phyloP scores from a whole-genome alignment of 1,140 invertebrate genomes.

The Scaptomyza graminum region DNA sequence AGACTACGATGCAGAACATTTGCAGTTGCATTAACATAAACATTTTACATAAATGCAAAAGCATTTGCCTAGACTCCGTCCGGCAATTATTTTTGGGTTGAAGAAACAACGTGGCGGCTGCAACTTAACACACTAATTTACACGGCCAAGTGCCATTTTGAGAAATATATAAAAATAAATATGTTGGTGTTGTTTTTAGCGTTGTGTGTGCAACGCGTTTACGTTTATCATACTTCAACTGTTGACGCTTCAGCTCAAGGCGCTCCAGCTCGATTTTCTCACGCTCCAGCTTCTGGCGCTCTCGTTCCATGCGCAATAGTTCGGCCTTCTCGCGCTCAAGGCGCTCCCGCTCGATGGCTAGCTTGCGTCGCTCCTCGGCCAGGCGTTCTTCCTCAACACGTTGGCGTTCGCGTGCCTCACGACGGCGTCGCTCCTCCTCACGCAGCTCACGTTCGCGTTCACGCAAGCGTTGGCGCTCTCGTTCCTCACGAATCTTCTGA shows the following conservation, averaged over 20 bases:
- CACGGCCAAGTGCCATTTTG: constrained; percentile 57
- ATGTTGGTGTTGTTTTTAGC: constrained; percentile 59
- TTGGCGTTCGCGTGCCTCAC: constrained; percentile 91
- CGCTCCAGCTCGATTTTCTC: constrained; percentile 93
- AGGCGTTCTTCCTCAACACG: constrained; percentile 91
- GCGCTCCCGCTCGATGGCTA: constrained; percentile 90
- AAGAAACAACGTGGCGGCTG: constrained; percentile 70
- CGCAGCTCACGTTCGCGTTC: constrained; percentile 90
- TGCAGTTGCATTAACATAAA: constrained; percentile 35
- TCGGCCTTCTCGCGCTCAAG: constrained; percentile 92
- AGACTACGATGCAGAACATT: constrained; percentile 31
- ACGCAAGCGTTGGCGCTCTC: constrained; percentile 90
- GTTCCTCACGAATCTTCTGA: constrained; percentile 87
- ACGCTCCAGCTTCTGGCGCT: constrained; percentile 91
- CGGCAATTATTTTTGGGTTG: constrained; percentile 51
- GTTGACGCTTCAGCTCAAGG: constrained; percentile 91
- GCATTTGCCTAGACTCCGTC: constrained; percentile 44
- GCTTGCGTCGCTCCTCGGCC: constrained; percentile 90
- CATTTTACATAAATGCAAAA: constrained; percentile 34
- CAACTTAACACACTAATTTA: constrained; percentile 67
- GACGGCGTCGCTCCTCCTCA: constrained; percentile 90
- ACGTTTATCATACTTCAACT: constrained; percentile 86
- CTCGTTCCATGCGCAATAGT: constrained; percentile 90
- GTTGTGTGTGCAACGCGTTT: constrained; percentile 56
- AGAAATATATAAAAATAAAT: constrained; percentile 60